These are phyloP conservation scores for Andrena fulva DNA, from an alignment of 2,888 invertebrate genomes.

Conservation along the genomic window DNA sequence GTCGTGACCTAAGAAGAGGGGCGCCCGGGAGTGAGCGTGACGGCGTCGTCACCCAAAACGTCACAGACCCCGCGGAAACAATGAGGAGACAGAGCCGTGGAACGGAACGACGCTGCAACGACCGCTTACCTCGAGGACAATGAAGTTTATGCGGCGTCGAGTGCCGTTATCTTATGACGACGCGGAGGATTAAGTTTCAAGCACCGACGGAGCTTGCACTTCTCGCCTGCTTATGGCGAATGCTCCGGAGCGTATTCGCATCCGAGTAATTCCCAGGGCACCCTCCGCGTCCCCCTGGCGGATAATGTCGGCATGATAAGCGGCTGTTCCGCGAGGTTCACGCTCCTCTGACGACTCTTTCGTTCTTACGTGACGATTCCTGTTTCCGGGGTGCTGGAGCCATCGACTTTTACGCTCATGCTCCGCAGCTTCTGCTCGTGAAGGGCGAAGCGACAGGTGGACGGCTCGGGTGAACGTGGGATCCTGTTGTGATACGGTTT, in stretches of 20 bases:
- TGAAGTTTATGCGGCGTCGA: conserved; percentile 75
- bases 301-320: conserved; percentile 52
- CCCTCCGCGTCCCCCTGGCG: conserved; percentile 16
- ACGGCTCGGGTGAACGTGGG: no score
- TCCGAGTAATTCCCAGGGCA: conserved; percentile 33
- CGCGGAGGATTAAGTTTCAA: conserved; percentile 76
- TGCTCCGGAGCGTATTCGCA: conserved; percentile 48
- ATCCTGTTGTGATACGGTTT: no score
- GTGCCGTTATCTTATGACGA: conserved; percentile 76
- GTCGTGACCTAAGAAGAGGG: neutral
- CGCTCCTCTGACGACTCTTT: neutral
- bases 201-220: conserved; percentile 69
- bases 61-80: conserved; percentile 42
- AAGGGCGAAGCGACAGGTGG: no score
- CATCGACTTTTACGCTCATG: neutral
- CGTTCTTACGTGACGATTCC: conserved; percentile 5
- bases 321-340: conserved; percentile 1
- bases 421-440: no score
- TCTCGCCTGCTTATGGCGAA: conserved; percentile 63
- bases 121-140: conserved; percentile 69
- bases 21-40: conserved; percentile 7
- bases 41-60: conserved; percentile 17
- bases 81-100: conserved; percentile 44
- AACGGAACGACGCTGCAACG: conserved; percentile 54
- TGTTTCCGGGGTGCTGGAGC: neutral